Conservation (phyloP, 2,888 invertebrate genomes). For the Ectemnius continuus region DNA sequence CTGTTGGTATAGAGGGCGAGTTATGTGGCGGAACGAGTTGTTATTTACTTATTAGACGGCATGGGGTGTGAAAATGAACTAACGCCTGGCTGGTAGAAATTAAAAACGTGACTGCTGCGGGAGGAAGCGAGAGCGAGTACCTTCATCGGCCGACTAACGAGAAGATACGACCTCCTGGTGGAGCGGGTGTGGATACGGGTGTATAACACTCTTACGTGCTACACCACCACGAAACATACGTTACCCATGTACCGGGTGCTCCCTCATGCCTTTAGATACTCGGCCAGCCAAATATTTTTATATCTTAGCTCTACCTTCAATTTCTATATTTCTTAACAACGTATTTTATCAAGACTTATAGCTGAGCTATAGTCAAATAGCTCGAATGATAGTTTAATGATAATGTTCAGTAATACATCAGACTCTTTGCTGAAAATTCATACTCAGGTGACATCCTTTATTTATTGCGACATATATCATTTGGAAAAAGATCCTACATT, state of each 20-base stretch:
- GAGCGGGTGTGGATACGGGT: conserved; percentile 42
- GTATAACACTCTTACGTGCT: conserved; percentile 44
- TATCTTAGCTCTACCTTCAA: too few relatives aligned
- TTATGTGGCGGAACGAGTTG: conserved; percentile 70
- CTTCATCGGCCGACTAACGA: conserved; percentile 72
- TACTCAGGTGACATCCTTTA: too few relatives aligned
- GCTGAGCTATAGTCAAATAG: too few relatives aligned
- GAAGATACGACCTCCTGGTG: conserved; percentile 73
- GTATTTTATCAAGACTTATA: too few relatives aligned
- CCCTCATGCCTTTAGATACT: neutral
- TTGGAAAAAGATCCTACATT: too few relatives aligned
- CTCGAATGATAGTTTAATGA: too few relatives aligned
- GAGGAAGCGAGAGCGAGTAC: conserved; percentile 54
- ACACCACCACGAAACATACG: conserved; percentile 48
- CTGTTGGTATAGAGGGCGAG: conserved; percentile 45
- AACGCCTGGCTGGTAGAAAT: conserved; percentile 72
- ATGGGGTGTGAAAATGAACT: conserved; percentile 73
- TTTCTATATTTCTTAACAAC: too few relatives aligned
- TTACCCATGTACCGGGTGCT: conserved; percentile 44
- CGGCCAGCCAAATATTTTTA: too few relatives aligned
- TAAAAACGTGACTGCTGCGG: conserved; percentile 75
- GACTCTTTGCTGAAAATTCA: too few relatives aligned
- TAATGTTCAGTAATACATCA: too few relatives aligned
- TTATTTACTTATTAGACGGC: conserved; percentile 73
- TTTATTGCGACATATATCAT: too few relatives aligned